Percentiles rank a stretch among this genome's conserved stretches.
Conservation (phyloP, 92 coral and sea anemone species). For the Hydrozoanthus gracilis region DNA sequence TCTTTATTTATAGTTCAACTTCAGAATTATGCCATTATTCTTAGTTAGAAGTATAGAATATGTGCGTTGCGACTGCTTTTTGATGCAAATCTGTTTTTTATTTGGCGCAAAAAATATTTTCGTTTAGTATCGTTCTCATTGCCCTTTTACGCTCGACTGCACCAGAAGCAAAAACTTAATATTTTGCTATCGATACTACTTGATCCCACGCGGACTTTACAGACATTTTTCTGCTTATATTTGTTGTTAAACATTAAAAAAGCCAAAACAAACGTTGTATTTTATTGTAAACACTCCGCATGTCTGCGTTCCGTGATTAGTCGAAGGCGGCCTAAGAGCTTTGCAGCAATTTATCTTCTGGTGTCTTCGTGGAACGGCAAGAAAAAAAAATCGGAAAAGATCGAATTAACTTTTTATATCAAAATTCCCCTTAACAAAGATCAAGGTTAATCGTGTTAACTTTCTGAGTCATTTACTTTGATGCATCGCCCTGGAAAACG, state of each 20-base stretch:
- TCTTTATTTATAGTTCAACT: too few relatives aligned
- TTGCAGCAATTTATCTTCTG: neutral
- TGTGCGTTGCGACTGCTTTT: too few relatives aligned
- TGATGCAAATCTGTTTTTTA: too few relatives aligned
- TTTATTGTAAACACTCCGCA: neutral
- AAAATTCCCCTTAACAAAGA: neutral
- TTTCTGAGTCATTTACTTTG: neutral
- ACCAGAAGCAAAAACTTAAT: neutral
- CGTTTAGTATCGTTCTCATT: neutral
- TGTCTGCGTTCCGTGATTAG: neutral
- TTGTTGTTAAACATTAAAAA: neutral
- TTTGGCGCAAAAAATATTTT: neutral
- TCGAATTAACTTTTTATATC: neutral
- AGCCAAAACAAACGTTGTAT: too few relatives aligned
- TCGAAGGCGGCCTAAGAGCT: neutral
- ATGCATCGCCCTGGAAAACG: neutral
- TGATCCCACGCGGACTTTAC: conserved; percentile 21
- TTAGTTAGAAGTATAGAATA: too few relatives aligned
- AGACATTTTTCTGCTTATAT: neutral
- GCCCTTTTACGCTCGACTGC: neutral
- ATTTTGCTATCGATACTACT: conserved; percentile 2
- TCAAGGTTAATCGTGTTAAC: neutral
- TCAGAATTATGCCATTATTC: too few relatives aligned
- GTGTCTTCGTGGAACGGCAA: neutral
- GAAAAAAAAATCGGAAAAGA: too few relatives aligned